phyloP scores from a whole-genome alignment of 2,113 vertebrate genomes.

The Haliaeetus leucogaster region DNA sequence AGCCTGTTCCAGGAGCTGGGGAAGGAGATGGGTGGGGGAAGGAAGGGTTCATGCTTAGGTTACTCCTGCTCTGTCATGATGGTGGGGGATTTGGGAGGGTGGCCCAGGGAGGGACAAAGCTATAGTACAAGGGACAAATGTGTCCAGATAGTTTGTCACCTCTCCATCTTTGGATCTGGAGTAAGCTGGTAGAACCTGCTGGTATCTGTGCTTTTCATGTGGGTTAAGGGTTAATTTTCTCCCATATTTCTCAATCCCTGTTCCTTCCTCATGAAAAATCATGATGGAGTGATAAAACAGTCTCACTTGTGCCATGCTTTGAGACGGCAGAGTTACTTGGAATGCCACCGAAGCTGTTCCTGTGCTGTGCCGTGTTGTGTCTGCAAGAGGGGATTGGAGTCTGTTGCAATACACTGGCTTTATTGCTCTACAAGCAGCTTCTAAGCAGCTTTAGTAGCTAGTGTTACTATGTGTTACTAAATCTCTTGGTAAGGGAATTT shows the following conservation, averaged over 20 bases:
- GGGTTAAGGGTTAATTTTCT: slow-evolving; percentile 30
- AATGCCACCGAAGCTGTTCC: slow-evolving; percentile 43
- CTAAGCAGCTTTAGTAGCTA: slow-evolving; percentile 18
- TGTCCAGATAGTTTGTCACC: neutral
- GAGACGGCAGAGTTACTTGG: slow-evolving; percentile 6
- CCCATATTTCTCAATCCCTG: slow-evolving; percentile 10
- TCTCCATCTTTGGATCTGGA: neutral
- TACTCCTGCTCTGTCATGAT: neutral
- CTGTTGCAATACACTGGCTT: slow-evolving; percentile 17
- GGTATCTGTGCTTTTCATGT: slow-evolving; percentile 13
- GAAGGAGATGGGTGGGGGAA: neutral
- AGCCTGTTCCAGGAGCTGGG: neutral
- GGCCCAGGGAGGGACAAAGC: neutral
- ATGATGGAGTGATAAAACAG: slow-evolving; percentile 23
- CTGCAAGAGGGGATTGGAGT: neutral
- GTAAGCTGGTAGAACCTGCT: slow-evolving; percentile 27
- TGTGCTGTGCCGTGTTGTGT: neutral
- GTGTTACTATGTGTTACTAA: slow-evolving; percentile 11
- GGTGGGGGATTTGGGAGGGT: neutral
- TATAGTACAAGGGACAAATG: neutral
- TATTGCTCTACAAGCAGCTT: neutral
- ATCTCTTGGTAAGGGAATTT: neutral
- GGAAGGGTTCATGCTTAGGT: neutral
- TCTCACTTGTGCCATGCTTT: neutral
- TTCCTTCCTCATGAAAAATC: slow-evolving; percentile 32